phyloP scores from a whole-genome alignment of 2,888 invertebrate species.

The Hirtodrosophila confusa region DNA sequence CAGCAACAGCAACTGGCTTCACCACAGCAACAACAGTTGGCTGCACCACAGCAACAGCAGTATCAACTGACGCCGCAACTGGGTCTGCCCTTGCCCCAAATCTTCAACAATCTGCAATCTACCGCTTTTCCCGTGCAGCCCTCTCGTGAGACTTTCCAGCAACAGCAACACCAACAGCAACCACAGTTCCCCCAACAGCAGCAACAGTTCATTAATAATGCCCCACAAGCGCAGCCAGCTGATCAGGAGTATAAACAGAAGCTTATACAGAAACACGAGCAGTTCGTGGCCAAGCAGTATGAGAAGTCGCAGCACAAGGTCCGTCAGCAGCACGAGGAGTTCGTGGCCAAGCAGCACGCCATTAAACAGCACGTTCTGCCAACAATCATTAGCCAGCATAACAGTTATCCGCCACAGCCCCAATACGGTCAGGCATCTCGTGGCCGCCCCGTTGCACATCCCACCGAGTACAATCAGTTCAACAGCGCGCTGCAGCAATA shows the following conservation, averaged over 20 bases:
- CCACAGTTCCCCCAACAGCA: conserved; percentile 44
- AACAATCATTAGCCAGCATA: conserved; percentile 83
- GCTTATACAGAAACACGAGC: conserved; percentile 90
- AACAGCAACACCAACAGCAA: conserved; percentile 65
- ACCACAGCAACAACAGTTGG: conserved; percentile 45
- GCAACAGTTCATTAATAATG: conserved; percentile 58
- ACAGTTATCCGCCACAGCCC: conserved; percentile 67
- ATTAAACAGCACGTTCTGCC: conserved; percentile 85
- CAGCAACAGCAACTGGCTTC: conserved; percentile 50
- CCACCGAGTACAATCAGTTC: conserved; percentile 87
- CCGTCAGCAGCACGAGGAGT: conserved; percentile 89
- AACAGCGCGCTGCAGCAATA: conserved; percentile 88
- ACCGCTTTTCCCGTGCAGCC: conserved; percentile 66
- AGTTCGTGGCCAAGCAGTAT: conserved; percentile 91
- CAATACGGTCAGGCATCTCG: conserved; percentile 81
- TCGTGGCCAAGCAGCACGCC: conserved; percentile 89
- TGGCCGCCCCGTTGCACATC: conserved; percentile 85
- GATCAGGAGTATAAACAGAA: conserved; percentile 90
- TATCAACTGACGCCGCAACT: conserved; percentile 74
- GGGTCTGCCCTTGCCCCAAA: conserved; percentile 74
- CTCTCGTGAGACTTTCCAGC: conserved; percentile 62
- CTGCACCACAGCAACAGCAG: conserved; percentile 57
- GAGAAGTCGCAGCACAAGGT: conserved; percentile 91
- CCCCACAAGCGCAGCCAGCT: conserved; percentile 60
- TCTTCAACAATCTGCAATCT: conserved; percentile 71